These are phyloP conservation scores for Tromatobia lineatoria DNA, from an alignment of 2,888 invertebrate genomes.

Conservation along the genomic window DNA sequence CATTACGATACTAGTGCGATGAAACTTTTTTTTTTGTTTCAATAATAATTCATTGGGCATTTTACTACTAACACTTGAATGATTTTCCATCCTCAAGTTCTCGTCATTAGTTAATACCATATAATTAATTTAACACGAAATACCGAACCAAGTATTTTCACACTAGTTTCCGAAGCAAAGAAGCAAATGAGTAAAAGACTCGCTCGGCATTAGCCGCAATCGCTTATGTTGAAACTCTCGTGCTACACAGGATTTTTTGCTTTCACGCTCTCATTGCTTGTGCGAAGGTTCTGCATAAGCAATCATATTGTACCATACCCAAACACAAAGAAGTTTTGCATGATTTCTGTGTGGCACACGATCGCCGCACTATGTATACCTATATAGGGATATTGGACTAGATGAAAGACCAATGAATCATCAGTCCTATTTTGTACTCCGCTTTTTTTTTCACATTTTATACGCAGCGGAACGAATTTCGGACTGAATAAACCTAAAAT, in stretches of 20 bases:
- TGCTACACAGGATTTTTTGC: conserved; percentile 73
- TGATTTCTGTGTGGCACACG: conserved; percentile 23
- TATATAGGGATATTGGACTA: conserved; percentile 1
- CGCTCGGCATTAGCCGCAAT: conserved; percentile 58
- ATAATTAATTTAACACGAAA: neutral
- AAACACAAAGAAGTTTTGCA: conserved; percentile 60
- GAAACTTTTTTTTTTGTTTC: no score
- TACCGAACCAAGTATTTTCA: conserved; percentile 6
- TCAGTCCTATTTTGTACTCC: neutral
- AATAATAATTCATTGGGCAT: no score
- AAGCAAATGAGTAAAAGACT: conserved; percentile 46
- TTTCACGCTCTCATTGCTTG: conserved; percentile 84
- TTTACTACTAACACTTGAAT: neutral
- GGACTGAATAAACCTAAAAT: neutral
- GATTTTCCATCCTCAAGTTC: neutral
- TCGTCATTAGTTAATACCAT: neutral
- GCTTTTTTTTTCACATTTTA: conserved; percentile 8
- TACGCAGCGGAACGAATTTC: neutral
- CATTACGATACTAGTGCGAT: no score
- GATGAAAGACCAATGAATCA: conserved; percentile 40
- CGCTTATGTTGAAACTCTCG: conserved; percentile 75
- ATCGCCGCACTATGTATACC: neutral
- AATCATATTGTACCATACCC: conserved; percentile 43
- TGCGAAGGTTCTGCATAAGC: conserved; percentile 78
- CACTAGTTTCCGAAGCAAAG: conserved; percentile 15